phyloP scores from a whole-genome alignment of 2,888 invertebrate genomes.

The Exephanes ischioxanthus region DNA sequence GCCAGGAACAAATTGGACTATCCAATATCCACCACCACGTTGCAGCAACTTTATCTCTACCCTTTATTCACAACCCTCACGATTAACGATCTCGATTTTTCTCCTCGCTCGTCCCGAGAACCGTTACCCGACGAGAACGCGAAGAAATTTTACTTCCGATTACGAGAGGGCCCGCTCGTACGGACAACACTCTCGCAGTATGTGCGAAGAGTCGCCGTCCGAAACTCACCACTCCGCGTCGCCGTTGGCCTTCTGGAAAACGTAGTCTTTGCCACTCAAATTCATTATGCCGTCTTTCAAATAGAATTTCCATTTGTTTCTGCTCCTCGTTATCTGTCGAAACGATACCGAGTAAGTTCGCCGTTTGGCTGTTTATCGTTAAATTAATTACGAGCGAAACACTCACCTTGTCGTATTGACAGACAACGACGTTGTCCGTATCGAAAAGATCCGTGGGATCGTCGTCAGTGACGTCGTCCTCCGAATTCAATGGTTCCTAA shows the following conservation, averaged over 20 bases:
- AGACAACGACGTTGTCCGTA: constrained; percentile 99
- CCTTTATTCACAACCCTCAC: constrained; percentile 66
- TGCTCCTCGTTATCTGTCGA: constrained; percentile 96
- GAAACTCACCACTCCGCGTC: constrained; percentile 98
- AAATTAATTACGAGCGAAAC: background rate
- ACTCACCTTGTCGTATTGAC: constrained; percentile 98
- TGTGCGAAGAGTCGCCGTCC: constrained; percentile 16
- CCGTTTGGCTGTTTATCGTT: background rate
- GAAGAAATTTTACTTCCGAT: constrained; percentile 2
- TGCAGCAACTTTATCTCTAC: constrained; percentile 64
- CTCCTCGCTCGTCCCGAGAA: background rate
- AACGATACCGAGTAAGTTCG: constrained; percentile 26
- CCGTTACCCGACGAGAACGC: constrained; percentile 16
- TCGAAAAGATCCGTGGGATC: constrained; percentile 98
- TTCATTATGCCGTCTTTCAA: constrained; percentile 99
- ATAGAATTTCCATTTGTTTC: constrained; percentile 99
- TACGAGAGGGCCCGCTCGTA: constrained; percentile 44
- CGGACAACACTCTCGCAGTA: constrained; percentile 16
- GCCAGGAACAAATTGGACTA: constrained; percentile 70
- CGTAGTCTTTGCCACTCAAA: constrained; percentile 98
- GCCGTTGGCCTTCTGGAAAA: constrained; percentile 99
- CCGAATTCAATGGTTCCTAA: constrained; percentile 97
- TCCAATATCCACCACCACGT: constrained; percentile 69
- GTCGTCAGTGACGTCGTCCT: constrained; percentile 99
- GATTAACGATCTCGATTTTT: constrained; percentile 39